phyloP scores from a whole-genome alignment of 2,888 invertebrate genomes.

The Troides helena region DNA sequence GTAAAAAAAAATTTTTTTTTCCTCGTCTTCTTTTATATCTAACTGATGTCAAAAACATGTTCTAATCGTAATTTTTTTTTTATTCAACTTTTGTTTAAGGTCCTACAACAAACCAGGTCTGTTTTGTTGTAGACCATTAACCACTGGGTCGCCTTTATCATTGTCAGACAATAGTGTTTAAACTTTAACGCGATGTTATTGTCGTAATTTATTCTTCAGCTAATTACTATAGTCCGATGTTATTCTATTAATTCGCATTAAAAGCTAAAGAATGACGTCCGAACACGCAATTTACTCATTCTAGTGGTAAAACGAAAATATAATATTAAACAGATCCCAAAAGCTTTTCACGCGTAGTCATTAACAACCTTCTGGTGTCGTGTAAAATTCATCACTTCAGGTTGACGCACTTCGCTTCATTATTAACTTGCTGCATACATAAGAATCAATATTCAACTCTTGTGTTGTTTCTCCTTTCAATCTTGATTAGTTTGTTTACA shows the following conservation, averaged over 20 bases:
- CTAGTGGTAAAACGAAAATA: conserved; percentile 13
- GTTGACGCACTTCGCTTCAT: background rate
- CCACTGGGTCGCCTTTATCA: too few relatives aligned
- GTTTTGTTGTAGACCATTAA: too few relatives aligned
- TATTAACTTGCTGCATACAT: conserved; percentile 2
- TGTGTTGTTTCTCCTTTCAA: background rate
- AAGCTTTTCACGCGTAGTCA: conserved; percentile 26
- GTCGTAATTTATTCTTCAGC: too few relatives aligned
- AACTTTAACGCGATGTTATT: too few relatives aligned
- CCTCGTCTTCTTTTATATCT: too few relatives aligned
- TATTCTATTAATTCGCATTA: conserved; percentile 32
- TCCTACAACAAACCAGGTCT: too few relatives aligned
- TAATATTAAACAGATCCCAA: conserved; percentile 29
- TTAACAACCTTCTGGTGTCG: conserved; percentile 27
- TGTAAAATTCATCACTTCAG: conserved; percentile 12
- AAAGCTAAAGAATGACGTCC: conserved; percentile 30
- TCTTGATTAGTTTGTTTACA: background rate
- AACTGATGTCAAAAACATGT: too few relatives aligned
- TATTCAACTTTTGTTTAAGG: too few relatives aligned
- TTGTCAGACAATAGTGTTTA: too few relatives aligned
- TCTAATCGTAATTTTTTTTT: too few relatives aligned
- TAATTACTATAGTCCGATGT: conserved; percentile 27
- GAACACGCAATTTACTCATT: conserved; percentile 33
- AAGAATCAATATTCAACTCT: background rate
- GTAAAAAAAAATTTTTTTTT: too few relatives aligned